Conservation (phyloP, 2,113 vertebrate genomes). For the Pheucticus melanocephalus region DNA sequence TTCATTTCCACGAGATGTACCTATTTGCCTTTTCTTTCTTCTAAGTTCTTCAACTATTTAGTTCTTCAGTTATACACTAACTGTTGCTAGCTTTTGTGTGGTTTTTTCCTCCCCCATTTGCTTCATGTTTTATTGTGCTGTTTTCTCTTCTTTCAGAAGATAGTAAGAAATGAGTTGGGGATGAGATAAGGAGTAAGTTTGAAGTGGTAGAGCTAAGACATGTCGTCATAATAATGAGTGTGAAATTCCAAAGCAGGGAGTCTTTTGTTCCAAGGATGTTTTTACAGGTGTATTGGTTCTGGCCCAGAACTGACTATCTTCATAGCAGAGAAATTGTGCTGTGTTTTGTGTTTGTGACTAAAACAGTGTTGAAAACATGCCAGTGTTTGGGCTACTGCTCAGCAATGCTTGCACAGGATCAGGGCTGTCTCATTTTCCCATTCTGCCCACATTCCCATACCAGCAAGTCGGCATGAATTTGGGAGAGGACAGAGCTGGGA, state of each 20-base stretch:
- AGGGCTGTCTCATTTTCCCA: not conserved
- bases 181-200: not conserved
- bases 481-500: not conserved
- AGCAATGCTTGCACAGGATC: not conserved
- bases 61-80: not conserved
- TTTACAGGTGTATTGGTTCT: not conserved
- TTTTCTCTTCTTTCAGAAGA: not conserved
- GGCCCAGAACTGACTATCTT: not conserved
- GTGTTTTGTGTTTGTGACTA: not conserved
- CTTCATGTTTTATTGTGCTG: not conserved
- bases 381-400: not conserved
- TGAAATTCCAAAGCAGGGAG: not conserved
- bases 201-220: not conserved
- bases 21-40: not conserved
- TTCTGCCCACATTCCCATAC: not conserved
- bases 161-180: not conserved
- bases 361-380: not conserved
- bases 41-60: not conserved
- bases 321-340: not conserved
- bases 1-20: not conserved
- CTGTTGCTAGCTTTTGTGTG: not conserved
- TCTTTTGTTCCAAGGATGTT: not conserved
- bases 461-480: fast-evolving
- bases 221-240: not conserved
- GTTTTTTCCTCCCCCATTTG: not conserved